Conservation (phyloP, 35 echinoderm and acorn worm species). For the Apostichopus californicus region DNA sequence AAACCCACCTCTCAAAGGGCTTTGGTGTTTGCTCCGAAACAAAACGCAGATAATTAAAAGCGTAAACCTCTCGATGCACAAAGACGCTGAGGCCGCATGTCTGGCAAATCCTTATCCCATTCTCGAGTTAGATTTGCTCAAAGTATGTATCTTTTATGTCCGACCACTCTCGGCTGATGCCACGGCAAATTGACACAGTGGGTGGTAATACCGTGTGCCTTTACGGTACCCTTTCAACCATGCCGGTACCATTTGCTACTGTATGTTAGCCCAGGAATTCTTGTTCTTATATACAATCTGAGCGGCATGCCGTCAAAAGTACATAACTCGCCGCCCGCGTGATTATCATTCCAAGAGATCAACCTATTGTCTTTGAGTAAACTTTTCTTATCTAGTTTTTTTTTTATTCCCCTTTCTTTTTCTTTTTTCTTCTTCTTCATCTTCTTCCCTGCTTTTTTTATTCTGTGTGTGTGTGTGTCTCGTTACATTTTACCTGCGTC, state of each 20-base stretch:
- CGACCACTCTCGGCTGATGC: slow-evolving; percentile 26
- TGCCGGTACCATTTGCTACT: slow-evolving; percentile 49
- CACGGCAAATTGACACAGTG: slow-evolving; percentile 56
- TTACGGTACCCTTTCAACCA: slow-evolving; percentile 33
- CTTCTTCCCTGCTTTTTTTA: not conserved
- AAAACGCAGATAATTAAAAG: slow-evolving; percentile 45
- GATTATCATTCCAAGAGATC: slow-evolving; percentile 34
- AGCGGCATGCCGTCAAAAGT: slow-evolving; percentile 2
- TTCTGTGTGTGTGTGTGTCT: too few species aligned
- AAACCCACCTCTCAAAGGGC: slow-evolving; percentile 30
- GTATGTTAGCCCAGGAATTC: slow-evolving; percentile 38
- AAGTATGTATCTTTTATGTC: slow-evolving; percentile 44
- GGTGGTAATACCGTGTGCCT: slow-evolving; percentile 37
- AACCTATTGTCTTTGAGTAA: slow-evolving; percentile 20
- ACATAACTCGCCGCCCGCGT: not conserved
- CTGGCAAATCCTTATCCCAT: slow-evolving; percentile 35
- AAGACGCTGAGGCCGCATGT: slow-evolving; percentile 7
- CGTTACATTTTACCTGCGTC: not conserved
- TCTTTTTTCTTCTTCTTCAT: too few species aligned
- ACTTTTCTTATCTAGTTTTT: not conserved
- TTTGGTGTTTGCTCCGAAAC: slow-evolving; percentile 40
- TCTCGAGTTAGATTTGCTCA: slow-evolving; percentile 32
- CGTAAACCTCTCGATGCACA: slow-evolving; percentile 36
- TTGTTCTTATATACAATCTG: slow-evolving; percentile 1
- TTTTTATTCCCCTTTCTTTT: not conserved